Percentiles rank a stretch among this genome's conserved stretches.
Conservation (phyloP, 2,113 vertebrate species). For the Plectropomus leopardus region DNA sequence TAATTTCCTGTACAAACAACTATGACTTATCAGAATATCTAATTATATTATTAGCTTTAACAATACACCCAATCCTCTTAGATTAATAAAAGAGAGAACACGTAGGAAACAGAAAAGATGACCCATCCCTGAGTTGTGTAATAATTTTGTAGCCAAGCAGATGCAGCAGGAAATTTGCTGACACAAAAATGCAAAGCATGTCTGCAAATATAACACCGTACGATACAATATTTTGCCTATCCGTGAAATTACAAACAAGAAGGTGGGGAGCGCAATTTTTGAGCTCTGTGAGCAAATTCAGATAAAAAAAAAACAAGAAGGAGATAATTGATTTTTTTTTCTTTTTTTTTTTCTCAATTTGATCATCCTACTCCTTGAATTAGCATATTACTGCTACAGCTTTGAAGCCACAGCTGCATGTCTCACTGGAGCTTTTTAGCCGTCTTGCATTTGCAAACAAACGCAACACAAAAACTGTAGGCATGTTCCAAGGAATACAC, state of each 20-base stretch:
- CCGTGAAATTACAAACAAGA: too few relatives aligned
- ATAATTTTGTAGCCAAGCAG: neutral
- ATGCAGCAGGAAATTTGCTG: slow-evolving; percentile 29
- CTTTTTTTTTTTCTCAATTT: neutral
- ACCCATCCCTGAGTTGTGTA: neutral
- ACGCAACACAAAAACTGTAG: neutral
- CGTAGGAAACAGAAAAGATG: neutral
- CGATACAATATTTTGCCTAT: rapidly evolving
- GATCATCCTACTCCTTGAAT: neutral
- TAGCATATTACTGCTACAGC: neutral
- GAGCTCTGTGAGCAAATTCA: too few relatives aligned
- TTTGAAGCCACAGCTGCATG: neutral
- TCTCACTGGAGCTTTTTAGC: too few relatives aligned
- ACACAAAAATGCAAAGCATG: neutral
- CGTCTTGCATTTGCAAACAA: neutral
- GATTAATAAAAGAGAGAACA: neutral
- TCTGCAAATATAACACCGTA: rapidly evolving
- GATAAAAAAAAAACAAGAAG: too few relatives aligned
- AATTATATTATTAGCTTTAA: neutral
- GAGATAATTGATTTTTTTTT: neutral
- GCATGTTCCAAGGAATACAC: neutral
- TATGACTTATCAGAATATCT: neutral
- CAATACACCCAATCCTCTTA: neutral
- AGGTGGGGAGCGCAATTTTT: neutral
- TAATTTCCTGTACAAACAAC: neutral